Evolutionary conservation across 1,140 invertebrate genomes (phyloP), one percentile per base, ranked within the genome.

Genomic region (Tetramorium alpestre): DNA sequence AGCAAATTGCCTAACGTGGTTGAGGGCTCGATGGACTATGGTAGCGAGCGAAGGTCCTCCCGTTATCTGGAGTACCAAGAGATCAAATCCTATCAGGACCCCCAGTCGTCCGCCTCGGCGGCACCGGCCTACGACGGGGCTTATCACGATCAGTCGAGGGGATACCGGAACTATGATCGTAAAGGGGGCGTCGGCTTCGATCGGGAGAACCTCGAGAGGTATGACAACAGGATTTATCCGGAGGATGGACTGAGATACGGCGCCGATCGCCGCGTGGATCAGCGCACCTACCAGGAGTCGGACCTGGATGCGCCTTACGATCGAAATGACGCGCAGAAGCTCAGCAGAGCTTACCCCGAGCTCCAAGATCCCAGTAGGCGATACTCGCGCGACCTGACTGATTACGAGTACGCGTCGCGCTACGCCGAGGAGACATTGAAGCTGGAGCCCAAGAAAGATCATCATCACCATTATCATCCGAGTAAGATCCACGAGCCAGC

Each of bases 1-100:
- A 94, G 94, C 88, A 95, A 95, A 92, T 88, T 95, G 92, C 95
- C 95, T 56, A 95, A 95, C 94, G 93, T 95, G 41, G 94, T 95
- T 80, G 95, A 95, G 82, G 96, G 96, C 94, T 96, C 95, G 94
- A 96, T 96, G 93, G 96, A 96, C 94, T 96, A 96, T 93, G 96
- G 95, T 90, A 96, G 93, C 90, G 96, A 96, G 91, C 96, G 95
- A 90, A 96, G 95, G 91, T 94, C 94, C 82, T 95, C 95, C 89
- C 94, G 93, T 89, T 95, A 95, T 91, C 90, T 94, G 91, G 94
- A 95, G 81, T 95, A 95, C 85, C 89, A 89, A 87, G 93, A 94
- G 56, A 60, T 92, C 13, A 93, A 93, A 38, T 75, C 85, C 65
- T 93, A 91, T 73, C 93, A 92, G 81, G 92, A 93, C 25, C 80